Percentiles rank a stretch among this genome's conserved stretches.
Conservation (phyloP, 2,797 vertebrate species). For the Ibycter americanus region DNA sequence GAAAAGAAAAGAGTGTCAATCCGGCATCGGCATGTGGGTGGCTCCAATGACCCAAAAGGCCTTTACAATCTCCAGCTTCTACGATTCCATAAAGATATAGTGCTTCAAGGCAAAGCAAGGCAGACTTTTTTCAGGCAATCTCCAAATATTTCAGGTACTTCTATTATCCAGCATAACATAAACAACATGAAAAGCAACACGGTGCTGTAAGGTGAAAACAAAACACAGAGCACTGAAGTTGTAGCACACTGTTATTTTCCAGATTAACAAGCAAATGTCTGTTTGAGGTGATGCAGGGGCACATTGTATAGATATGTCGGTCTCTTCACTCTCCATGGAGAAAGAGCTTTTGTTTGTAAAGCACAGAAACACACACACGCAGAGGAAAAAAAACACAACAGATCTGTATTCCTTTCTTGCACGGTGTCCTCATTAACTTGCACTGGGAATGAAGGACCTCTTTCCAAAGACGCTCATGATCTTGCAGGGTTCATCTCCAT, state of each 20-base stretch:
- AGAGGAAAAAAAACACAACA: background rate
- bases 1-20: constrained; percentile 15
- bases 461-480: background rate
- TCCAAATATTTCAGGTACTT: background rate
- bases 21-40: fast-evolving
- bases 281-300: background rate
- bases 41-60: background rate
- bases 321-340: background rate
- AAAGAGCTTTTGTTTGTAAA: background rate
- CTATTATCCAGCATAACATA: background rate
- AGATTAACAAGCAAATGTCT: background rate
- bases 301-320: background rate
- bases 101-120: background rate
- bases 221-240: background rate
- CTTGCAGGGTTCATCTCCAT: background rate
- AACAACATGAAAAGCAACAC: background rate
- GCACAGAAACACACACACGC: background rate
- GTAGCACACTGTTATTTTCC: background rate
- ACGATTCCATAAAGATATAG: background rate
- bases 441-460: background rate
- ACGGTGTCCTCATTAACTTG: background rate
- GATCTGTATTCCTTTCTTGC: background rate
- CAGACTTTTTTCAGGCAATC: background rate
- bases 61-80: background rate
- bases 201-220: background rate